These are phyloP conservation scores for Archocentrus centrarchus DNA, from an alignment of 2,113 vertebrate genomes.

Conservation along the genomic window DNA sequence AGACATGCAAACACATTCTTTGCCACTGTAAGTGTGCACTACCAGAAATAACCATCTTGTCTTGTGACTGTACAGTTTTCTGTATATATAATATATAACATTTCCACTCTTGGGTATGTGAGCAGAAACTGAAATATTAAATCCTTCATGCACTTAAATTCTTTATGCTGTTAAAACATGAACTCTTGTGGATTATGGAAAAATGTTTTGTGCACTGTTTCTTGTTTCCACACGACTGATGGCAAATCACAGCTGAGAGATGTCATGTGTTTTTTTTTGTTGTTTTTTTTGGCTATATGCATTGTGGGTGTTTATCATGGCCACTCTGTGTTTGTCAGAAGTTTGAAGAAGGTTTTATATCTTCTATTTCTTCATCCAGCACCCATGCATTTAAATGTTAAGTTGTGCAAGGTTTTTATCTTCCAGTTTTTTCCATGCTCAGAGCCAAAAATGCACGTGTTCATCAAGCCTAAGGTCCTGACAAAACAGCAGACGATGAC, in stretches of 20 bases:
- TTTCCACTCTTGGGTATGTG: not conserved
- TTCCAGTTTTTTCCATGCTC: not conserved
- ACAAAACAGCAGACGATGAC: not conserved
- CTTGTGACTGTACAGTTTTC: not conserved
- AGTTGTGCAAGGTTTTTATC: not conserved
- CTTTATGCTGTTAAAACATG: too few relatives aligned
- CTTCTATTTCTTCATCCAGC: not conserved
- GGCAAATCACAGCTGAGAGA: not conserved
- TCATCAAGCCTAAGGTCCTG: not conserved
- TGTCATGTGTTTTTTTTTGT: too few relatives aligned
- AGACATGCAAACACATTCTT: not conserved
- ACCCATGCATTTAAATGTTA: not conserved
- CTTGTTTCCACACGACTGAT: not conserved
- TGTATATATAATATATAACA: not conserved
- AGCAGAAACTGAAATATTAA: not conserved
- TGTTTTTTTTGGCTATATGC: too few relatives aligned
- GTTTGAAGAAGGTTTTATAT: not conserved
- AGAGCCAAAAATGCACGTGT: not conserved
- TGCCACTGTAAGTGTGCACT: not conserved
- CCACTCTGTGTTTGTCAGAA: not conserved
- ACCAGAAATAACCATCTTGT: not conserved
- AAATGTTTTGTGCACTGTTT: not conserved
- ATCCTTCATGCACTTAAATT: not conserved
- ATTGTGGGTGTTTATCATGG: not conserved
- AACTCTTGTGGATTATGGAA: not conserved